Conservation (phyloP, 2,113 vertebrate genomes). For the Peucedramus taeniatus region DNA sequence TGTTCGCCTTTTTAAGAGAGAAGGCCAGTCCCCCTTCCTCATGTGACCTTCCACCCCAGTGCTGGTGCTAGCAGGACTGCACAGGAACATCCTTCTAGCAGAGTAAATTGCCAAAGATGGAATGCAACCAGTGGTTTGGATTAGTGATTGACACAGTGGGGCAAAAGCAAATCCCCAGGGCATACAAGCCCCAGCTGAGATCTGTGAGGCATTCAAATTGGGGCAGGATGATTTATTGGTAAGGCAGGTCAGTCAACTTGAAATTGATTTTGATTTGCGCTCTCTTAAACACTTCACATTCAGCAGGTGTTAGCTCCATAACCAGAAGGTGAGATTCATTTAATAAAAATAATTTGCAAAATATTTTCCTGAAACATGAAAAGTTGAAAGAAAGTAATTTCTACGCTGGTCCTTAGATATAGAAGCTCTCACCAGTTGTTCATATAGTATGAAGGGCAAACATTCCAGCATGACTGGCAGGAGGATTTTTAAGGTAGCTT, state of each 20-base stretch:
- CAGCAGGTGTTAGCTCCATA: slow-evolving; percentile 60
- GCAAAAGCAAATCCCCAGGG: not conserved
- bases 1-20: not conserved
- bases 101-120: not conserved
- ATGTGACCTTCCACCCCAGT: not conserved
- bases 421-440: slow-evolving; percentile 12
- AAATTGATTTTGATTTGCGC: slow-evolving; percentile 70
- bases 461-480: not conserved
- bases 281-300: not conserved
- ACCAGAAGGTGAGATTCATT: slow-evolving; percentile 25
- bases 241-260: slow-evolving; percentile 69
- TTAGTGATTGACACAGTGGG: not conserved
- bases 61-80: not conserved
- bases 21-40: not conserved
- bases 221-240: slow-evolving; percentile 49
- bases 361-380: slow-evolving; percentile 35
- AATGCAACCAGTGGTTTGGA: not conserved
- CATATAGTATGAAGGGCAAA: not conserved
- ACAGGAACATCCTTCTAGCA: not conserved
- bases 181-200: not conserved
- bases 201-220: slow-evolving; percentile 54
- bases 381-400: slow-evolving; percentile 41
- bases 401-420: not conserved
- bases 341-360: not conserved
- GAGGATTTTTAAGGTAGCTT: not conserved